Conservation (phyloP, 2,113 vertebrate genomes). For the Lepus europaeus region DNA sequence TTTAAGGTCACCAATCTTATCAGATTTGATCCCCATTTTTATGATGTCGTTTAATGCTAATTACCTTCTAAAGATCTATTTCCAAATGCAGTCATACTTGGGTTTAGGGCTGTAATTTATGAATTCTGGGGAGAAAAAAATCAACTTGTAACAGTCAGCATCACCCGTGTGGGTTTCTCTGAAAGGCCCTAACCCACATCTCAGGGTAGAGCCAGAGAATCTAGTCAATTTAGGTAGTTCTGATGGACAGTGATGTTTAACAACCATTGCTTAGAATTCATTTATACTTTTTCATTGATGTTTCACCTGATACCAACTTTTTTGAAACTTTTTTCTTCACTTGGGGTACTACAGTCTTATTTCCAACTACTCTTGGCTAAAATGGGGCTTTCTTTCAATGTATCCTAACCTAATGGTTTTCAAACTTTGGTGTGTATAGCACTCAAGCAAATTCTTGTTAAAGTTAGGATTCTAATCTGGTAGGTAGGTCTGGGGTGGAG, state of each 20-base stretch:
- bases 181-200: background rate
- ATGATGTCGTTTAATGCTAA: background rate
- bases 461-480: slow-evolving; percentile 28
- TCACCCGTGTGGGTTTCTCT: background rate
- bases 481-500: background rate
- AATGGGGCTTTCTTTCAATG: background rate
- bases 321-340: slow-evolving; percentile 45
- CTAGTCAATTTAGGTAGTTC: background rate
- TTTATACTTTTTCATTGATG: background rate
- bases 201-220: background rate
- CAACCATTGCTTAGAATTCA: background rate
- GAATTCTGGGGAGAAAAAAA: background rate
- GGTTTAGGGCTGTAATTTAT: background rate
- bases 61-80: background rate
- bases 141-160: background rate
- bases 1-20: background rate
- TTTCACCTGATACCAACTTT: background rate
- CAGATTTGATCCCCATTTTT: background rate
- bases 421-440: background rate
- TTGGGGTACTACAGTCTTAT: background rate
- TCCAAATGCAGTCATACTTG: background rate
- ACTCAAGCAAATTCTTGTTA: slow-evolving; percentile 16
- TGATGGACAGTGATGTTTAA: background rate
- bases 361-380: slow-evolving; percentile 38
- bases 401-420: slow-evolving; percentile 10